Conservation (phyloP, 2,113 vertebrate species). For the Vidua macroura region DNA sequence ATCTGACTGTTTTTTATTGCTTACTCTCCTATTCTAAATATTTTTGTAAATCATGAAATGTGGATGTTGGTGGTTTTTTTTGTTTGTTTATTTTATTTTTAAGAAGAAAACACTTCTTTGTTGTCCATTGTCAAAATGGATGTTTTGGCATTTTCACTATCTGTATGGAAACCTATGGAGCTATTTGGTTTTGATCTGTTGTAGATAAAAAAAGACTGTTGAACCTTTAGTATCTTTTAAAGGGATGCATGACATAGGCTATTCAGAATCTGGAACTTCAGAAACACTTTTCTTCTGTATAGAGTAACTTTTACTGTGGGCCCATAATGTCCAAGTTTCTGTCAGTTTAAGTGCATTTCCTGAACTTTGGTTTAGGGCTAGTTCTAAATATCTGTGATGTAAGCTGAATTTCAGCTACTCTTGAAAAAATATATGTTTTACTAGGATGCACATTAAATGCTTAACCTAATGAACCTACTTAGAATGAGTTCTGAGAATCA, state of each 20-base stretch:
- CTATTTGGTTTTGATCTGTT: not conserved
- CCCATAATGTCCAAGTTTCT: not conserved
- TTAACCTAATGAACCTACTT: not conserved
- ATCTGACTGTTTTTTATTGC: not conserved
- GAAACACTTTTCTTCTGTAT: not conserved
- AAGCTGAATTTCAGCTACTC: not conserved
- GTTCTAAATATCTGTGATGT: not conserved
- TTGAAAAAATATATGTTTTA: not conserved
- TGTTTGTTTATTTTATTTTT: not conserved
- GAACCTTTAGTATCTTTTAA: not conserved
- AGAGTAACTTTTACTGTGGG: not conserved
- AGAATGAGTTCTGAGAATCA: not conserved
- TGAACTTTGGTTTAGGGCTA: not conserved
- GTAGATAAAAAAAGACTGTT: not conserved
- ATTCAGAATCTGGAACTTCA: not conserved
- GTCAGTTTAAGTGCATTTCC: not conserved
- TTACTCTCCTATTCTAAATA: not conserved
- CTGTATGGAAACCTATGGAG: not conserved
- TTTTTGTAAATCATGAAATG: not conserved
- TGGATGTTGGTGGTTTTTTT: accelerated
- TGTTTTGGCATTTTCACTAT: not conserved
- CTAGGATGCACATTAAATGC: not conserved
- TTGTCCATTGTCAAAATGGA: not conserved
- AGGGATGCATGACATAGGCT: not conserved
- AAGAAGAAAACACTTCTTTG: not conserved